phyloP scores from a whole-genome alignment of 1,140 invertebrate species.

The Triops longicaudatus region DNA sequence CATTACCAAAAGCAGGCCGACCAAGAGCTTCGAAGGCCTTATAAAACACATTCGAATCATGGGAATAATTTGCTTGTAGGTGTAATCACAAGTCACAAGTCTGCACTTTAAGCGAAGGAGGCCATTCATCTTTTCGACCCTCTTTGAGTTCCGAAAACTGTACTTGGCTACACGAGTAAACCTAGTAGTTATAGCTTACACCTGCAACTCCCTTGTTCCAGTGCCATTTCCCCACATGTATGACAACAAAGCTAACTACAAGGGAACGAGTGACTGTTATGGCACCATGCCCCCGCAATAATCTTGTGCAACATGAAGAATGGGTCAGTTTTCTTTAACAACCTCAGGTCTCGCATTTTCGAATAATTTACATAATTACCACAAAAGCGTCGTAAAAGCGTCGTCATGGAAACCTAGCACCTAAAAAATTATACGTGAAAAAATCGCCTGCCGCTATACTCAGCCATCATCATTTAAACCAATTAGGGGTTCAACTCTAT shows the following conservation, averaged over 20 bases:
- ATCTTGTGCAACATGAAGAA: neutral
- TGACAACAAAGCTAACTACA: neutral
- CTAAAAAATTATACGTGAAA: neutral
- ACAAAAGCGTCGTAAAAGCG: neutral
- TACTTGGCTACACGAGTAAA: neutral
- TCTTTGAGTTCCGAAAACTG: neutral
- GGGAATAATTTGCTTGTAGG: neutral
- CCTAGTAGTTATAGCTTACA: neutral
- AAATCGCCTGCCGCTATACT: neutral
- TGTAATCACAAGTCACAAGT: neutral
- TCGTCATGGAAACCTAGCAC: neutral
- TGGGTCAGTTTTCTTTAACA: neutral
- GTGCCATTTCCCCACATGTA: neutral
- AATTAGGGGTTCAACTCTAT: neutral
- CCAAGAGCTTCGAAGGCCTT: no score
- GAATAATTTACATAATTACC: neutral
- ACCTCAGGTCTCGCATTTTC: neutral
- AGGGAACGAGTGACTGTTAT: neutral
- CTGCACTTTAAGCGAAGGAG: neutral
- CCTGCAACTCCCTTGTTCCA: neutral
- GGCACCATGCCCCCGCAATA: neutral
- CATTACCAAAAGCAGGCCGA: no score
- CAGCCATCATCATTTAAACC: conserved; percentile 11
- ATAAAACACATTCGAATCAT: neutral
- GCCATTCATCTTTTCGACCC: neutral